Conservation (phyloP, 2,888 invertebrate species). For the Plebejus melissa region DNA sequence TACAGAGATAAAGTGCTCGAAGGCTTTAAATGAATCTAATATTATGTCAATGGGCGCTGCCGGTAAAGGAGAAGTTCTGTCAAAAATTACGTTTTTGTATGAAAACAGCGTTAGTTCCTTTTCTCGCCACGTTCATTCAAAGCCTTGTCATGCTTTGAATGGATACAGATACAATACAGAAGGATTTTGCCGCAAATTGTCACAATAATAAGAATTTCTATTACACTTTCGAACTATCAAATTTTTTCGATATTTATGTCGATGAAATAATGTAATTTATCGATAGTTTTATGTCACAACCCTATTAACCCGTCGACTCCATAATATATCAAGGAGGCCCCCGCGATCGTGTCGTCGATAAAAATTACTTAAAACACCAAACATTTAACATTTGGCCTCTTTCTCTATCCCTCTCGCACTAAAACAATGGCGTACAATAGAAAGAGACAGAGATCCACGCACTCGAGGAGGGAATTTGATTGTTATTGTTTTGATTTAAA, state of each 20-base stretch:
- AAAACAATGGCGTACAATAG: constrained; percentile 36
- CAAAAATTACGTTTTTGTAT: too few relatives aligned
- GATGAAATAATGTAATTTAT: constrained; percentile 30
- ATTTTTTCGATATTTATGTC: constrained; percentile 35
- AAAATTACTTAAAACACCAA: constrained; percentile 78
- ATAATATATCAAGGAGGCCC: constrained; percentile 66
- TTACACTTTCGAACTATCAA: neutral
- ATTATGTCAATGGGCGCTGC: too few relatives aligned
- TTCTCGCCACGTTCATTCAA: too few relatives aligned
- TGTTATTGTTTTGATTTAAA: constrained; percentile 17
- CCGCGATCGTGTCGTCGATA: constrained; percentile 75
- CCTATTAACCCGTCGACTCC: constrained; percentile 60
- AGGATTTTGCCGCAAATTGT: too few relatives aligned
- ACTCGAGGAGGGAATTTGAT: constrained; percentile 6
- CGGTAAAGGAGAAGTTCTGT: too few relatives aligned
- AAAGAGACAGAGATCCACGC: constrained; percentile 40
- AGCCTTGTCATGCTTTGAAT: too few relatives aligned
- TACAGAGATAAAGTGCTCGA: too few relatives aligned
- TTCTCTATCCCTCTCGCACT: constrained; percentile 50
- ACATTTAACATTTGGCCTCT: constrained; percentile 69
- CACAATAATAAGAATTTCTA: too few relatives aligned
- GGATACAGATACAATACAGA: too few relatives aligned
- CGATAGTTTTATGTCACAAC: constrained; percentile 43
- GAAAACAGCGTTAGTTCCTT: too few relatives aligned
- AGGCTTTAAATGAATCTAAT: too few relatives aligned